Evolutionary conservation across 2,797 vertebrate species (phyloP), one percentile per base, ranked within the genome.

Genomic region (Hippoglossus hippoglossus): DNA sequence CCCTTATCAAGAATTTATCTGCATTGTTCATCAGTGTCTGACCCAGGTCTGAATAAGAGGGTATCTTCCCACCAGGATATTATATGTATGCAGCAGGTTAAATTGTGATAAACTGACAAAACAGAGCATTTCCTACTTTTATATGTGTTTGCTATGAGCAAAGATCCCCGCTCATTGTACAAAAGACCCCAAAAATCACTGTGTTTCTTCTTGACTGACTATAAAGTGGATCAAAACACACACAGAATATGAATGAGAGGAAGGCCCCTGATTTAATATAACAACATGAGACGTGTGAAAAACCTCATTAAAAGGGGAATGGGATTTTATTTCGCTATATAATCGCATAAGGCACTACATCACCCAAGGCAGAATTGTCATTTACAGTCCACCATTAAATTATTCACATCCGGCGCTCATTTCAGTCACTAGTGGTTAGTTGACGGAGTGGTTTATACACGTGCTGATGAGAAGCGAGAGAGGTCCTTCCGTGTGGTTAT

Each of bases 351-450:
- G 85, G 80, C 80, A 87, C 77, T 68, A 68, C 85, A 90, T 71
- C 86, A 86, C 69, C 53, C 79, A 46, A 22, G 75, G 34, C 75
- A 84, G 69, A 90, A 80, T 80, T 73, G 52, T 77, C 16, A 80
- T 81, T 85, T 82, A 84, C 76, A 81, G 70, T 80, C 83, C 75
- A 72, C 73, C 61, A 59, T 89, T 83, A 89, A 88, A 92, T 87
- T 82, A 87, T 85, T 87, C 78, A 85, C 74, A 87, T 84, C 78
- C 87, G 85, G 73, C 77, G 80, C 75, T 87, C 63, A 71, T 74
- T 34, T 44, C 15, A 65, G 84, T 86, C 61, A 58, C 79, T 92
- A 94, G 93, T 94, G 93, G 93, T 94, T 91, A 86, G 73, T 76
- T 77, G 80, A 82, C 22, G 50, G 59, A 91, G 91, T 91, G 88